phyloP scores from a whole-genome alignment of 1,140 invertebrate genomes.

The Drosophila pandora region DNA sequence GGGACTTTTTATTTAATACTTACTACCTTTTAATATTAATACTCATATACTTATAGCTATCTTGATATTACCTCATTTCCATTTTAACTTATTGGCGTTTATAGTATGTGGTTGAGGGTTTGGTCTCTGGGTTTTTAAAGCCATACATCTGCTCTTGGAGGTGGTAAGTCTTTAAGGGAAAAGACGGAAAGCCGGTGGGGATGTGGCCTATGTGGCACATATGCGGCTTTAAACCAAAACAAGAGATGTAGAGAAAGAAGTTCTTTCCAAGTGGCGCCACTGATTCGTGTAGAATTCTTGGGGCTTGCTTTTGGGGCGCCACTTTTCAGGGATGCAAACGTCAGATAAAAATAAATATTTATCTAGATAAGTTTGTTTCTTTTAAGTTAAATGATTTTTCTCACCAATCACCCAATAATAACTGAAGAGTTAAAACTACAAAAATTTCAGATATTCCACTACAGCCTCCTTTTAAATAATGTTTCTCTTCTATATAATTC shows the following conservation, averaged over 20 bases:
- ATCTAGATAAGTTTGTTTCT: not conserved
- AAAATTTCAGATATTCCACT: no score
- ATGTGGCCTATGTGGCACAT: not conserved
- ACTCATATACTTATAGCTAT: not conserved
- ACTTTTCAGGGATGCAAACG: not conserved
- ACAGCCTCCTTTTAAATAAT: not conserved
- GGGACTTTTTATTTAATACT: not conserved
- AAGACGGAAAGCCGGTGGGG: not conserved
- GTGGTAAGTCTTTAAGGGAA: not conserved
- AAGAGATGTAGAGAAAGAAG: not conserved
- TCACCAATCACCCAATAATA: not conserved
- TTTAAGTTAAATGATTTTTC: not conserved
- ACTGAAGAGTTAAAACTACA: no score
- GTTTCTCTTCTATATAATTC: not conserved
- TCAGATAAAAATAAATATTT: not conserved
- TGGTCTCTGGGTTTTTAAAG: not conserved
- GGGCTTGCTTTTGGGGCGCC: not conserved
- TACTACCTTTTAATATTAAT: not conserved
- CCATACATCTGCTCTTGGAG: not conserved
- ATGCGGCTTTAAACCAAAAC: not conserved
- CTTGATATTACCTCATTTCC: not conserved
- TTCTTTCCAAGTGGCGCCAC: constrained; percentile 4
- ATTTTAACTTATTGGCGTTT: not conserved
- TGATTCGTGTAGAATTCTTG: not conserved
- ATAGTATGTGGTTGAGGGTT: not conserved